Evolutionary conservation across 2,113 vertebrate species (phyloP), one percentile per base, ranked within the genome.

Genomic region (Mola mola): DNA sequence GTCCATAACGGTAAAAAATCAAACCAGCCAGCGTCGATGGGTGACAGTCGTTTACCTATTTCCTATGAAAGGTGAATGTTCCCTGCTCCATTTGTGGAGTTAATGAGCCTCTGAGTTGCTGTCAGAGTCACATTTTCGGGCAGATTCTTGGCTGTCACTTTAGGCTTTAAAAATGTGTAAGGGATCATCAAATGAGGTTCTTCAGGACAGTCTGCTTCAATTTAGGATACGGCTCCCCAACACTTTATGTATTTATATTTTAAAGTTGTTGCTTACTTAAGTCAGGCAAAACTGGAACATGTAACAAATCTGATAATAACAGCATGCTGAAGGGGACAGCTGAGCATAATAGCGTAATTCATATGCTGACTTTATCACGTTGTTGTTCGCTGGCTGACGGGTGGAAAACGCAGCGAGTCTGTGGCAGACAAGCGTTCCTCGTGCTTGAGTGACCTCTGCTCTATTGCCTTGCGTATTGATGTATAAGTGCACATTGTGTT

Each of bases 41-140:
- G n/a, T 42, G 24, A 34, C 50, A 4, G 5, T 41, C 16, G 46
- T 68, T 69, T 51, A 46, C 67, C 65, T 75, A 65, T 79, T 78
- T 66, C 67, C 21, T 56, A 41, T 64, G 37, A 71, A 68, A 78
- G 61, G 64, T 61, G 55, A 64, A 70, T 29, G 48, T 66, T 56
- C 42, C 1, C 64, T 12, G 58, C 77, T 16, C 68, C 71, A 57
- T 75, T 79, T 66, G 56, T 22, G 21, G 46, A 71, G 44, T 58
- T 78, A 80, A 85, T 76, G 73, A 80, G 65, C 51, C 69, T 70
- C 25, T 43, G 52, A 50, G 68, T 57, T 25, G 37, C 61, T 40
- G 72, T 50, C 62, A 52, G 52, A 78, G 61, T 72, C 66, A 64
- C 15, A 50, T 16, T 41, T 67, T 44, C 33, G 7, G 34, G 26